These are phyloP conservation scores for Stenurella melanura DNA, from an alignment of 2,888 invertebrate genomes.

Conservation along the genomic window DNA sequence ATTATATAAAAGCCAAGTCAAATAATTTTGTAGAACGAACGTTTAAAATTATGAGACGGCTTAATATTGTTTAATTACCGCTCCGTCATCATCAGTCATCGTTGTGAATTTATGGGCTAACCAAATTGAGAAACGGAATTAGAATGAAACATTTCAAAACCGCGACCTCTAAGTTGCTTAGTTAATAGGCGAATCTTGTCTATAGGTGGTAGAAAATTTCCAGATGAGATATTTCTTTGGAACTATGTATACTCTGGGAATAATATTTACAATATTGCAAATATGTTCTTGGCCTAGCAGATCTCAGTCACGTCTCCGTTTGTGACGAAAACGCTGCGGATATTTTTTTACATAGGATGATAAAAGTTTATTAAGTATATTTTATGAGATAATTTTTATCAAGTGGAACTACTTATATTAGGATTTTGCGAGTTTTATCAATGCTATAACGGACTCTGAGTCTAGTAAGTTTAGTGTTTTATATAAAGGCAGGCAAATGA, in stretches of 20 bases:
- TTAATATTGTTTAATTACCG: not conserved
- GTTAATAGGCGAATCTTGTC: conserved; percentile 13
- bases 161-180: not conserved
- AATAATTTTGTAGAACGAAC: no score
- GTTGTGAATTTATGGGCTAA: not conserved
- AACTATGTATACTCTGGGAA: not conserved
- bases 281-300: conserved; percentile 27
- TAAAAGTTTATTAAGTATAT: not conserved
- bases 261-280: conserved; percentile 20
- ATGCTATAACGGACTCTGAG: no score
- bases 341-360: not conserved
- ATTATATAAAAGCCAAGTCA: no score
- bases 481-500: no score
- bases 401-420: no score
- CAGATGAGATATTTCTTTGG: conserved; percentile 23
- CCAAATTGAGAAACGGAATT: conserved; percentile 7
- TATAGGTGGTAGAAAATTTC: conserved; percentile 34
- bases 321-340: not conserved
- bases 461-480: no score
- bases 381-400: not conserved
- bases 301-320: conserved; percentile 27
- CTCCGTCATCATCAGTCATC: not conserved
- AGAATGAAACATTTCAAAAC: conserved; percentile 20
- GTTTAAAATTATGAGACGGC: no score
- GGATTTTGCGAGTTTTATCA: no score